Percentiles rank a stretch among this genome's conserved stretches.
Conservation (phyloP, 1,140 invertebrate species). For the Trigoniulus corallinus region DNA sequence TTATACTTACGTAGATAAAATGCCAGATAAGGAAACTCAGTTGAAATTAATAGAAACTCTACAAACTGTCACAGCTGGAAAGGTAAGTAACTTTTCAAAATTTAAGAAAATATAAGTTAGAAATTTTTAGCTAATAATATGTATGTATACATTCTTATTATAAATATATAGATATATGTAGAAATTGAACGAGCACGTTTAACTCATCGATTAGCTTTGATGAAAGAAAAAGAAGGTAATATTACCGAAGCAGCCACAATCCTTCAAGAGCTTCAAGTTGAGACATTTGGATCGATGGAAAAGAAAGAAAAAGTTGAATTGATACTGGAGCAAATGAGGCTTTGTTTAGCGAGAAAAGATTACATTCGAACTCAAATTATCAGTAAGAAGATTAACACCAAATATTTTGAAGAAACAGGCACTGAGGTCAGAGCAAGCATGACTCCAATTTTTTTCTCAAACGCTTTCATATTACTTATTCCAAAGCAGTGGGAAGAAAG, state of each 20-base stretch:
- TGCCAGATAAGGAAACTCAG: conserved; percentile 73
- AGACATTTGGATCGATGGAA: conserved; percentile 99
- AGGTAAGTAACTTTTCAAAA: conserved; percentile 49
- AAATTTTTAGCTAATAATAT: not conserved
- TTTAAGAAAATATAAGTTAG: not conserved
- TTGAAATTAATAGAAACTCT: conserved; percentile 93
- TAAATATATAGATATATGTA: conserved; percentile 69
- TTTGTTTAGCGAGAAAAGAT: conserved; percentile 90
- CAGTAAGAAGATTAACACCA: conserved; percentile 94
- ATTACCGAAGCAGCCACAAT: conserved; percentile 77
- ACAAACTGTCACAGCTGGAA: conserved; percentile 88
- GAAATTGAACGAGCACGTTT: conserved; percentile 95
- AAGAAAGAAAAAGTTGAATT: conserved; percentile 89
- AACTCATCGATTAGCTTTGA: conserved; percentile 83
- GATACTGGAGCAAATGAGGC: conserved; percentile 95
- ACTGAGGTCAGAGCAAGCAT: conserved; percentile 13
- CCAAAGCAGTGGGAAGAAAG: no score
- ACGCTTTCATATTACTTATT: no score
- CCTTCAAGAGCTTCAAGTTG: conserved; percentile 94
- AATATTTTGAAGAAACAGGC: conserved; percentile 86
- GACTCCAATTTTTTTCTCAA: not conserved
- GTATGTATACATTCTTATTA: not conserved
- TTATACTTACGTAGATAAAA: conserved; percentile 84
- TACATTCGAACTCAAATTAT: conserved; percentile 97
- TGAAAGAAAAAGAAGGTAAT: conserved; percentile 84